These are phyloP conservation scores for Setophaga coronata DNA, from an alignment of 2,113 vertebrate species.

Conservation along the genomic window DNA sequence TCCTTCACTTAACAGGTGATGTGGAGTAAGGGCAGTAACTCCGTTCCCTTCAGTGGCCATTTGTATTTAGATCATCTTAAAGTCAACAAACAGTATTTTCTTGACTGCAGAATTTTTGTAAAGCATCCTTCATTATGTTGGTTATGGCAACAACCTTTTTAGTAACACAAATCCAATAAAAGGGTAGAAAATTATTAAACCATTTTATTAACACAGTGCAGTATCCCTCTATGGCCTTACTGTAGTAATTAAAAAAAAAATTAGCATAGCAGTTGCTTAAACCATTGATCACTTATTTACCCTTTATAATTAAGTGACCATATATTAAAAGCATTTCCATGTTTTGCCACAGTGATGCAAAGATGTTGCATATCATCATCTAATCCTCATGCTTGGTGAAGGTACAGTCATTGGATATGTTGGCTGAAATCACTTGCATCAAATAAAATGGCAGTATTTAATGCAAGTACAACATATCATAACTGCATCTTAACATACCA, in stretches of 20 bases:
- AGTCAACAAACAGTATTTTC: not conserved
- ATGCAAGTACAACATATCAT: slow-evolving; percentile 64
- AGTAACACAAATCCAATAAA: not conserved
- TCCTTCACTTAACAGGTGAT: not conserved
- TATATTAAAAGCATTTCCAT: not conserved
- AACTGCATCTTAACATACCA: slow-evolving; percentile 3
- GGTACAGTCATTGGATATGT: slow-evolving; percentile 39
- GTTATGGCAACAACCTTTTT: not conserved
- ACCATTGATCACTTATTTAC: not conserved
- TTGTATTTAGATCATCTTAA: not conserved
- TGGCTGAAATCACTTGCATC: slow-evolving; percentile 57
- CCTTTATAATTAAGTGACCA: not conserved
- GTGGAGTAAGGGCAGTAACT: not conserved
- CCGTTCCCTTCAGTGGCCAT: not conserved
- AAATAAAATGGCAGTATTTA: slow-evolving; percentile 59
- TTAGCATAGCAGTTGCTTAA: not conserved
- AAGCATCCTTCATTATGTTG: not conserved
- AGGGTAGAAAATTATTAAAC: not conserved
- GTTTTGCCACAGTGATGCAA: not conserved
- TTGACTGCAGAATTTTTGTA: not conserved
- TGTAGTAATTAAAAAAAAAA: not conserved
- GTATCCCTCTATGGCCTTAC: not conserved
- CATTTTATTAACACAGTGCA: not conserved
- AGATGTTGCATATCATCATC: slow-evolving; percentile 6
- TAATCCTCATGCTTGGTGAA: slow-evolving; percentile 49